Percentiles rank a stretch among this genome's conserved stretches.
Evolutionary conservation across 2,888 invertebrate species (phyloP).

Genomic region (Agrilus biguttatus): DNA sequence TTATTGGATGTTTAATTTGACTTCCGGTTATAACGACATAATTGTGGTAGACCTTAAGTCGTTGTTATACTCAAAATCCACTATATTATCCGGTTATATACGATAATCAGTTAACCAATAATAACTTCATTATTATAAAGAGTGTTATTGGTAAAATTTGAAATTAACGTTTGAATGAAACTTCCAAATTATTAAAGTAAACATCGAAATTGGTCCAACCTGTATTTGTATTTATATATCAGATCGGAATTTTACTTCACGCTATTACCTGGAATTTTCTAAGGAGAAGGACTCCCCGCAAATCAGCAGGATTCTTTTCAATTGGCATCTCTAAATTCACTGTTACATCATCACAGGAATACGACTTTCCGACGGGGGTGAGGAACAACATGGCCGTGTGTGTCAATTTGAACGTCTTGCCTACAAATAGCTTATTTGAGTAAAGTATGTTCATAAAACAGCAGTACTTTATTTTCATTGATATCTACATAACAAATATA

Average conservation of each 20-base stretch:
- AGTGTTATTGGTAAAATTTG: too few relatives aligned
- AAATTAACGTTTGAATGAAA: too few relatives aligned
- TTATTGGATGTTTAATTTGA: too few relatives aligned
- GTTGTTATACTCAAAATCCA: too few relatives aligned
- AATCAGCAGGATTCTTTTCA: constrained; percentile 21
- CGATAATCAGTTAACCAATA: too few relatives aligned
- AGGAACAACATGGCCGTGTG: constrained; percentile 55
- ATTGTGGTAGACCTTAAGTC: too few relatives aligned
- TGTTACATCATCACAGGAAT: constrained; percentile 57
- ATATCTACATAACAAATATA: too few relatives aligned
- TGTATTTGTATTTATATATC: not conserved
- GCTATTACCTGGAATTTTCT: constrained; percentile 16
- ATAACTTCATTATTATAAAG: too few relatives aligned
- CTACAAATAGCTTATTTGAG: constrained; percentile 6
- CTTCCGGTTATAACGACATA: too few relatives aligned
- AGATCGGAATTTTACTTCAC: not conserved
- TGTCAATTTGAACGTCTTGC: constrained; percentile 23
- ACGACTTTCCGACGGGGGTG: constrained; percentile 78
- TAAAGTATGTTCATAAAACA: too few relatives aligned
- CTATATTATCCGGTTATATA: too few relatives aligned
- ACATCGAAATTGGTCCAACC: not conserved
- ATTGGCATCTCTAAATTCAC: constrained; percentile 41
- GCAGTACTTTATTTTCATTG: too few relatives aligned
- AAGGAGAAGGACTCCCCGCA: constrained; percentile 24
- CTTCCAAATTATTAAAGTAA: not conserved